Percentiles rank a stretch among this genome's conserved stretches.
These are phyloP conservation scores for Eulemur mongoz DNA, from an alignment of 2,797 vertebrate genomes.

Conservation along the genomic window DNA sequence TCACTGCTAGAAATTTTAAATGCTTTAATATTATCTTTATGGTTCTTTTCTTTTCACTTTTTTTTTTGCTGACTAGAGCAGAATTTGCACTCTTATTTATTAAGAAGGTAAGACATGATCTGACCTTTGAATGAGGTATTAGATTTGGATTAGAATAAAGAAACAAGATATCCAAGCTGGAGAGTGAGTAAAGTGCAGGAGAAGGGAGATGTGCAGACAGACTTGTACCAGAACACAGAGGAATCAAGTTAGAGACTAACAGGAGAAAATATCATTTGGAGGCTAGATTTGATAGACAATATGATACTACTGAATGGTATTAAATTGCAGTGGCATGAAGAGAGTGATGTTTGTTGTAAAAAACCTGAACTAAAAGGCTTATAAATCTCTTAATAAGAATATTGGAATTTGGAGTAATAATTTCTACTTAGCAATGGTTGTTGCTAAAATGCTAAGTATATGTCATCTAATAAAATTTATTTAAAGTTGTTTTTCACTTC, in stretches of 20 bases:
- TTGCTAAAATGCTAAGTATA: background rate
- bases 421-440: background rate
- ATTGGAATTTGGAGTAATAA: background rate
- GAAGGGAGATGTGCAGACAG: background rate
- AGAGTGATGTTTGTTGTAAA: background rate
- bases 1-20: background rate
- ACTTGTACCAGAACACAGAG: background rate
- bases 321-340: background rate
- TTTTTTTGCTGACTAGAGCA: no score
- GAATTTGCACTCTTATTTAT: background rate
- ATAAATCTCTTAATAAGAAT: background rate
- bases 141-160: conserved; percentile 5
- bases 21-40: background rate
- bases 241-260: background rate
- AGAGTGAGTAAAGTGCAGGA: background rate
- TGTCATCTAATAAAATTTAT: conserved; percentile 29
- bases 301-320: background rate
- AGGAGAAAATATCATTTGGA: background rate
- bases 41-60: background rate
- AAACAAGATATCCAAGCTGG: background rate
- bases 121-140: background rate
- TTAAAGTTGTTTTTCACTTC: background rate
- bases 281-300: background rate
- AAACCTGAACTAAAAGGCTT: background rate
- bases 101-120: background rate